These are phyloP conservation scores for Muscina levida DNA, from an alignment of 2,888 invertebrate genomes.

Conservation along the genomic window DNA sequence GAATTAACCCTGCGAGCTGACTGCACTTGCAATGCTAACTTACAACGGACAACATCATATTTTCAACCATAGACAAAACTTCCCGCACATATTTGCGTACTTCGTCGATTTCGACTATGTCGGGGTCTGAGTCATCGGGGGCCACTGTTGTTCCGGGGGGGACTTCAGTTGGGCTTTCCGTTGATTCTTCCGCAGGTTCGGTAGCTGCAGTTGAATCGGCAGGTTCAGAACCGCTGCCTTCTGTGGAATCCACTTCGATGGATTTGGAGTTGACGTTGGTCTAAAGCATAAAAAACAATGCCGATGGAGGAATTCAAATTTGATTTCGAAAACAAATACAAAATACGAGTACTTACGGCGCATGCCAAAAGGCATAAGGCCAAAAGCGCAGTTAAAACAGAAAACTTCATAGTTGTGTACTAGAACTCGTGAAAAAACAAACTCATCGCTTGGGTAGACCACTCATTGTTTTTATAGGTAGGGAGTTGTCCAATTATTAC, in stretches of 20 bases:
- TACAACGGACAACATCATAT: constrained; percentile 16
- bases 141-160: neutral
- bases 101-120: constrained; percentile 1
- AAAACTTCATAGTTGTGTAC: constrained; percentile 68
- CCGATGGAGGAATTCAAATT: neutral
- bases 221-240: neutral
- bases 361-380: constrained; percentile 69
- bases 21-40: no score
- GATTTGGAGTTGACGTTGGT: constrained; percentile 35
- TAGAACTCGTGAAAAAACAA: neutral
- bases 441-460: neutral
- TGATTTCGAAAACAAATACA: neutral
- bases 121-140: neutral
- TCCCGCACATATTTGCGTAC: neutral
- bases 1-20: no score
- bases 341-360: constrained; percentile 57
- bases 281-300: constrained; percentile 27
- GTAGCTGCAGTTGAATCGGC: constrained; percentile 1
- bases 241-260: constrained; percentile 2
- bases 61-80: neutral
- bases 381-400: constrained; percentile 67
- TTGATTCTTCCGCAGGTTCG: neutral
- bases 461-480: neutral
- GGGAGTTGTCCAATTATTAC: neutral
- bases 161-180: constrained; percentile 19